These are phyloP conservation scores for Apteryx mantelli DNA, from an alignment of 2,113 vertebrate genomes.

Conservation along the genomic window DNA sequence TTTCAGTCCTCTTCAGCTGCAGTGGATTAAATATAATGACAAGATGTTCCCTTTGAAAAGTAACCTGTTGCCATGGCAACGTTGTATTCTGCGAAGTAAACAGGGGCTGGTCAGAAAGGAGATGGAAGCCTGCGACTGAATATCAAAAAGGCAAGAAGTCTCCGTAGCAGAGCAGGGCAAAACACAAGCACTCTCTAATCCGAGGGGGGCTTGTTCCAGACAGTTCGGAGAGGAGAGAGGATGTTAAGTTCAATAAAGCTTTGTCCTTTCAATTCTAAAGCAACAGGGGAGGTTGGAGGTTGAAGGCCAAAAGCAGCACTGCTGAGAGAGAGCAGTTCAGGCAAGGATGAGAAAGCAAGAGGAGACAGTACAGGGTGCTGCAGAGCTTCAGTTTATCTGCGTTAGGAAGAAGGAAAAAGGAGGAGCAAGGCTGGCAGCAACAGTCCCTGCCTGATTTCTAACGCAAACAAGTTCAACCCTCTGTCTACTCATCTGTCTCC, in stretches of 20 bases:
- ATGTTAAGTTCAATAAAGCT: background rate
- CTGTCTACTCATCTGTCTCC: background rate
- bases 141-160: constrained; percentile 75
- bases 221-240: background rate
- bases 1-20: constrained; percentile 98
- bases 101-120: constrained; percentile 80
- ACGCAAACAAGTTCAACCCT: background rate
- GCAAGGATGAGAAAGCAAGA: background rate
- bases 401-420: background rate
- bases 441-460: background rate
- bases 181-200: background rate
- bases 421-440: background rate
- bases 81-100: constrained; percentile 82
- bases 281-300: background rate
- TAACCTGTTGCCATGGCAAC: constrained; percentile 93
- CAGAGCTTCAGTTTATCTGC: background rate
- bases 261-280: background rate
- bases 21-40: constrained; percentile 99
- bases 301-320: background rate
- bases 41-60: constrained; percentile 99
- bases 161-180: constrained; percentile 6
- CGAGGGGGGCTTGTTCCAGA: background rate
- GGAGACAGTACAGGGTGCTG: background rate
- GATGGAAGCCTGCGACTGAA: constrained; percentile 66
- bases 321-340: background rate